These are phyloP conservation scores for Ammodramus savannarum DNA, from an alignment of 2,113 vertebrate genomes.

Conservation along the genomic window DNA sequence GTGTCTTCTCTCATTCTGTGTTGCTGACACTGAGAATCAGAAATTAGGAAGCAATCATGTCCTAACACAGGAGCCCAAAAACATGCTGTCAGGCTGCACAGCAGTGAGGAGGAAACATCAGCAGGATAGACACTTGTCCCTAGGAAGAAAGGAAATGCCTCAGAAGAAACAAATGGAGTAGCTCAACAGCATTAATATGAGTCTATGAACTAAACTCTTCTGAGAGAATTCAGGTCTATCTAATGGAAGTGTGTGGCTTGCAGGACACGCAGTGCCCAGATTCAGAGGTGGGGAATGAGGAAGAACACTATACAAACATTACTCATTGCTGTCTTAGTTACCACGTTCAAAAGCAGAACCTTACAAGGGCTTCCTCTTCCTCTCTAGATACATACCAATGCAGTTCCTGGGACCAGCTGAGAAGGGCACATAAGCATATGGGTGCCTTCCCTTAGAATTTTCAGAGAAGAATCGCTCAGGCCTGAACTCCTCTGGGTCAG, in stretches of 20 bases:
- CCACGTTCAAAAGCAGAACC: neutral
- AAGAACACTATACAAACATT: neutral
- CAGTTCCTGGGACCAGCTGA: slow-evolving; percentile 95
- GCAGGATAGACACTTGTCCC: neutral
- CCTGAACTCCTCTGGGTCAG: slow-evolving; percentile 86
- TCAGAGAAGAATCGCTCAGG: slow-evolving; percentile 90
- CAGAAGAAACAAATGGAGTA: neutral
- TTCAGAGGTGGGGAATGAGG: rapidly evolving
- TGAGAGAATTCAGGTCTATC: neutral
- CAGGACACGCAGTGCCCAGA: neutral
- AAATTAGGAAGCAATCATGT: neutral
- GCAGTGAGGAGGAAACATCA: neutral
- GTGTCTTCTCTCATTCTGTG: neutral
- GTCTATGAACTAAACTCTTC: neutral
- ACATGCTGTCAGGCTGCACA: neutral
- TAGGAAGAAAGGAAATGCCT: neutral
- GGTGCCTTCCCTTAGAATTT: slow-evolving; percentile 80
- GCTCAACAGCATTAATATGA: neutral
- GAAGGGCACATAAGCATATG: slow-evolving; percentile 89
- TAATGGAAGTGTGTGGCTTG: neutral
- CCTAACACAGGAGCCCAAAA: neutral
- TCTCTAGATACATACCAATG: slow-evolving; percentile 79
- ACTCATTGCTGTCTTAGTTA: rapidly evolving
- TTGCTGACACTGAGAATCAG: neutral
- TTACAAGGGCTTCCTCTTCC: neutral